Evolutionary conservation across 2,113 vertebrate species (phyloP).

Genomic region (Gyps fulvus): DNA sequence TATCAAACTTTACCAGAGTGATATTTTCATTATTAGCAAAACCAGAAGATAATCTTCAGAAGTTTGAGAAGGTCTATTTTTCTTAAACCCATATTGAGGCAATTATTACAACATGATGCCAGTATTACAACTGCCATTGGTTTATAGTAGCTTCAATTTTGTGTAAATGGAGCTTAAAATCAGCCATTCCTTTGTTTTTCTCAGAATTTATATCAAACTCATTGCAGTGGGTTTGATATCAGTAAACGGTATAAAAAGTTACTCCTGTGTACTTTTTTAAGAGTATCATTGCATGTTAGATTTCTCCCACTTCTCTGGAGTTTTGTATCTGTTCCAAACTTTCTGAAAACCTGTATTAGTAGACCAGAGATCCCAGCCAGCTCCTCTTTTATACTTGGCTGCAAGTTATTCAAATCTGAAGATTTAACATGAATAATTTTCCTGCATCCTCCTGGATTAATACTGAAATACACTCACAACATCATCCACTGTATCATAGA

Average conservation of each 20-base stretch:
- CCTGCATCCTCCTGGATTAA: background rate
- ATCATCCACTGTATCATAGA: background rate
- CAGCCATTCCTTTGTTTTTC: background rate
- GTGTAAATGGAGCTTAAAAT: background rate
- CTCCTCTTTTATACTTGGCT: background rate
- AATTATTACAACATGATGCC: background rate
- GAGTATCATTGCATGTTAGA: background rate
- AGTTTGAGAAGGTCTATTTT: background rate
- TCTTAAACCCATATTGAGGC: background rate
- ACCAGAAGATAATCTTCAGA: background rate
- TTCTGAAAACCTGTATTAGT: background rate
- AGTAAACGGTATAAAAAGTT: background rate
- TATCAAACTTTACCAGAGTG: background rate
- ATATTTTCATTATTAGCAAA: background rate
- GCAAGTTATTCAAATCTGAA: background rate
- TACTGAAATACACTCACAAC: background rate
- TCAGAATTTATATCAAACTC: background rate
- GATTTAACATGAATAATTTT: background rate
- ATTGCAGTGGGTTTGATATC: background rate
- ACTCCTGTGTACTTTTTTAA: background rate
- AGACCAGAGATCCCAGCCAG: background rate
- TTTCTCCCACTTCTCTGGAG: background rate
- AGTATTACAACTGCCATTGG: background rate
- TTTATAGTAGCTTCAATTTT: background rate
- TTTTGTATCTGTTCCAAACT: background rate